Base-by-base conservation (phyloP, 2,888 invertebrate genomes). In the Teinopalpus imperialis region DNA sequence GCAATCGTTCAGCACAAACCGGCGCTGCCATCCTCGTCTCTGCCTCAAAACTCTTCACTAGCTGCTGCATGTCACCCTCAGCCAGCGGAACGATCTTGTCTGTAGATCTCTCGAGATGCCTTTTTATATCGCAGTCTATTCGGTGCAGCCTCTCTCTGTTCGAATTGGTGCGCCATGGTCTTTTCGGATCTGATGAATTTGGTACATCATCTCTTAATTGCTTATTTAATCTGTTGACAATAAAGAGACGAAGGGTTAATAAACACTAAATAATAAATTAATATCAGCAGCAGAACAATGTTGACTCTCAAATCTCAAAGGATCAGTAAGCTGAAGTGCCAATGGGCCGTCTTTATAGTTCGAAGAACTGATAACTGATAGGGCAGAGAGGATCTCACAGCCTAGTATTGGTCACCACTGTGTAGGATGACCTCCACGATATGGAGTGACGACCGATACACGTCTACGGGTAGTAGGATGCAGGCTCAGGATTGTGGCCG, bases 91-190 rank as follows among this genome's bases (percentile, higher is more conserved):
- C 40, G 8, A 82, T 72, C 23, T 63, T 46, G 16, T 73, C 63
- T 0, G 61, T 54, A 1, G 68, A 67, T 21, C 65, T 73, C 32
- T 83, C 82, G 1, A 63, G 48, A 40, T 86, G 82, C n/a, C 74
- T 63, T 52, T 77, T 81, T 1, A 87, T 53, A 43, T 85, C 80
- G 32, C 60, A 67, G 18, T 87, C 76, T 13, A 87, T 77, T 4
- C 82, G 77, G 1, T 80, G 51, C 1, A 87, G 63, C 46, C 71
- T 81, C 49, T 87, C 87, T 52, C 74, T 81, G 42, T 57, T 74
- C 0, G 82, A 70, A 49, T 87, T 64, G 1, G 77, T 85, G 2
- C 86, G 74, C 87, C 87, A 86, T 0, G 83, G 83, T 24, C 79
- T 64, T 42, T 81, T 83, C 0, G 77, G 74, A 48, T 87, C 86